Evolutionary conservation across 1,140 invertebrate genomes (phyloP).

Genomic region (Macrostomum lignano): DNA sequence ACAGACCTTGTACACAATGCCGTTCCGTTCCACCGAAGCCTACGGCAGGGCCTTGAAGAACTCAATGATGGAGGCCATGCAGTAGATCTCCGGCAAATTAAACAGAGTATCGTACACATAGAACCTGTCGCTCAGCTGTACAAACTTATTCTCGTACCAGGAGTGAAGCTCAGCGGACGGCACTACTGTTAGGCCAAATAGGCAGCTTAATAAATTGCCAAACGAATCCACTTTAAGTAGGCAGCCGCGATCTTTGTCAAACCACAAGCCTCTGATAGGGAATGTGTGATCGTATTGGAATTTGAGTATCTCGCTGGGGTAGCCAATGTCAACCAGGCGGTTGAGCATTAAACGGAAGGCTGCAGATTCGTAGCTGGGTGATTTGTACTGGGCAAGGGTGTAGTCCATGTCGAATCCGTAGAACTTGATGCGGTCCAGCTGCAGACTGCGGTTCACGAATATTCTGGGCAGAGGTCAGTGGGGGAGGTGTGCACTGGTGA

Average conservation of each 20-base stretch:
- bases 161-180: no score
- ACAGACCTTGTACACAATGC: no score
- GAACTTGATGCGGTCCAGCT: slow-evolving; percentile 93
- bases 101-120: no score
- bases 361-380: slow-evolving; percentile 67
- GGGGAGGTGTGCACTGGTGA: no score
- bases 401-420: slow-evolving; percentile 99
- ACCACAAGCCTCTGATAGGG: slow-evolving; percentile 85
- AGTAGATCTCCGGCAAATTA: no score
- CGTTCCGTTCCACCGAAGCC: no score
- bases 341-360: slow-evolving; percentile 73
- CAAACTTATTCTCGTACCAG: no score
- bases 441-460: slow-evolving; percentile 83
- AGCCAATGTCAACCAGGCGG: slow-evolving; percentile 59
- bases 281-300: slow-evolving; percentile 91
- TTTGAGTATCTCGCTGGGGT: slow-evolving; percentile 60
- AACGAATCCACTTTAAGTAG: slow-evolving; percentile 86
- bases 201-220: slow-evolving; percentile 55
- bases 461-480: slow-evolving; percentile 59
- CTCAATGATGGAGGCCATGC: no score
- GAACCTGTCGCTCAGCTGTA: no score
- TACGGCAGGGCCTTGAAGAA: no score
- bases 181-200: slow-evolving; percentile 2
- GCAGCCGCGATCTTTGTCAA: slow-evolving; percentile 80
- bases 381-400: slow-evolving; percentile 70